These are phyloP conservation scores for Peribatodes rhomboidaria DNA, from an alignment of 2,888 invertebrate genomes.

Conservation along the genomic window DNA sequence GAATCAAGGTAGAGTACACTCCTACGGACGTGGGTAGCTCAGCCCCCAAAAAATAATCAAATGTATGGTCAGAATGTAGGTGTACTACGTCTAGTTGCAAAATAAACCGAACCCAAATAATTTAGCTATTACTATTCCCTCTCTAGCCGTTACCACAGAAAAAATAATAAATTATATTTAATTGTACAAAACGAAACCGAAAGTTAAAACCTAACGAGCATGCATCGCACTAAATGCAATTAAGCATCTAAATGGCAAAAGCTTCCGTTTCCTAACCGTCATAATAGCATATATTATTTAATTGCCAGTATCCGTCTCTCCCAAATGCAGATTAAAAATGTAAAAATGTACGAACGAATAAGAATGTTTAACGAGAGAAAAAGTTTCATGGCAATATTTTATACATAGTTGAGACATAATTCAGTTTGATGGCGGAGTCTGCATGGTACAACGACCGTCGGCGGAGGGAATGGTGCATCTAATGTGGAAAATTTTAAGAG, in stretches of 20 bases:
- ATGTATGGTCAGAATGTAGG: too few species aligned
- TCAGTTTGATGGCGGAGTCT: constrained; percentile 31
- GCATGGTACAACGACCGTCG: constrained; percentile 15
- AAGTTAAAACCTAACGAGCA: constrained; percentile 15
- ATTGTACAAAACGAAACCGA: constrained; percentile 3
- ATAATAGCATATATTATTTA: constrained; percentile 32
- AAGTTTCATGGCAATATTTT: constrained; percentile 27
- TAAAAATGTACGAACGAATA: constrained; percentile 13
- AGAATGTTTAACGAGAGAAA: constrained; percentile 13
- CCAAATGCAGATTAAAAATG: constrained; percentile 15
- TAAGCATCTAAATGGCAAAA: constrained; percentile 18
- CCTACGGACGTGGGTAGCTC: too few species aligned
- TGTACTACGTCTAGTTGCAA: too few species aligned
- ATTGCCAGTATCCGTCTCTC: constrained; percentile 21
- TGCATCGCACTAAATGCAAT: constrained; percentile 18
- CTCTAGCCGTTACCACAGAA: too few species aligned
- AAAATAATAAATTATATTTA: too few species aligned
- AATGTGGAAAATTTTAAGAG: constrained; percentile 31
- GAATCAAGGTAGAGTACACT: too few species aligned
- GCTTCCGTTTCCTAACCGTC: constrained; percentile 26
- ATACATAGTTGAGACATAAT: constrained; percentile 23
- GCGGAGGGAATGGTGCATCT: constrained; percentile 20
- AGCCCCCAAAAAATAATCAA: too few species aligned
- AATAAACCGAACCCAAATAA: too few species aligned
- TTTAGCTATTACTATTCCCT: too few species aligned